Evolutionary conservation across 2,797 vertebrate species (phyloP), one percentile per base, ranked within the genome.

Genomic region (Enteromius thamalakanensis): DNA sequence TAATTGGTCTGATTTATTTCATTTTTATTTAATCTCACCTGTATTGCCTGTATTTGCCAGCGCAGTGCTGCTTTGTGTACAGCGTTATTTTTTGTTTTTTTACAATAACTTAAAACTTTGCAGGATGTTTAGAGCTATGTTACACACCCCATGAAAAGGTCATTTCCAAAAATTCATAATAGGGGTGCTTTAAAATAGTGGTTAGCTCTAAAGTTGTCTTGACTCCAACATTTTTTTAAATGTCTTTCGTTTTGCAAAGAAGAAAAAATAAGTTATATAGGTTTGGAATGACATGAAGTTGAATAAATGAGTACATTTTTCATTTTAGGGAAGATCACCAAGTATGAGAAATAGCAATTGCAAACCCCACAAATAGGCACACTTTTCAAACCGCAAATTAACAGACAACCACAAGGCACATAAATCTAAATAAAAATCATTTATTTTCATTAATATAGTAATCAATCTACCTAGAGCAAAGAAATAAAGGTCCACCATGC

Each of bases 361-460:
- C 3, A 32, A 64, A 45, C 23, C 45, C 23, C 23, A 49, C n/a
- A 34, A 62, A 49, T 6, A 26, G 26, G n/a, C 29, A 40, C 76
- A 58, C 69, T 37, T 53, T 55, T 51, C 40, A 64, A 79, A 11
- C 11, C 12, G 7, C 32, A 60, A 60, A 69, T 65, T n/a, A 87
- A 76, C 51, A 58, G 47, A 87, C 58, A 77, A 62, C 21, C 71
- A 82, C 42, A 60, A 47, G 21, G 81, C 26, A 80, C 84, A 72
- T 64, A 32, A 74, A 60, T 90, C 93, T 93, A 95, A 94, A 94
- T 94, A 95, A 94, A 94, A 95, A 93, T 90, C 90, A 92, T 95
- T 95, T 95, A 95, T 95, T 95, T 91, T 94, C 92, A 94, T 93
- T 93, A 93, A 94, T 94, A 94, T 92, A 83, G 94, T 94, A 93